Base-by-base conservation (phyloP, 2,888 invertebrate species). In the Lithosia quadra region DNA sequence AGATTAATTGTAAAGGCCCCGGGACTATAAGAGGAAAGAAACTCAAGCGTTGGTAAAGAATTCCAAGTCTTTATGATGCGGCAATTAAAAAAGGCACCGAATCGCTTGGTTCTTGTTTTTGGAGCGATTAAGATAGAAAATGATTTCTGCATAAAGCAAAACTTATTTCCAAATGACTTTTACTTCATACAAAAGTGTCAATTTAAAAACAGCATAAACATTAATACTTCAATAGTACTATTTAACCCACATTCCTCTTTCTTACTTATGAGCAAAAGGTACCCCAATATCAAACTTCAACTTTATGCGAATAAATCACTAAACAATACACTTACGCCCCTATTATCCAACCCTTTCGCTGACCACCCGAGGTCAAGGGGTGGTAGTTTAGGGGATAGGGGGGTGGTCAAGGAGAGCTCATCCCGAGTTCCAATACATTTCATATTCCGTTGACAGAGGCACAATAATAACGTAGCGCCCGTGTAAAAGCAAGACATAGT, bases 371-470 rank as follows among this genome's bases (percentile, higher is more conserved):
- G 90, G 90, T 92, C 92, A 92, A 81, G 83, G 88, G 88, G 89
- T 83, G 86, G 81, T 71, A 60, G 63, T 68, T 76, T 83, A 57
- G 79, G 66, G 59, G 63, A 57, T 56, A 73, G 64, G 60, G 85
- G 86, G 84, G 80, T 83, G 90, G 89, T 91, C 91, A 92, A 92
- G 91, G 90, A 91, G 91, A 84, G 89, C 93, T 93, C 94, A 94
- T 94, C 94, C 94, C 91, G 79, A 85, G 88, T 89, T 89, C 92
- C 94, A 94, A 95, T 94, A 95, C 94, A 95, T 94, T 95, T 95
- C 94, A 95, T 95, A 94, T 95, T 95, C 94, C 94, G 94, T 93
- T 94, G 95, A 95, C 95, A 94, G 94, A 92, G 93, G 94, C 93
- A 91, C 94, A 95, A 94, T 94, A 95, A 94, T 94, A 93, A 94